Evolutionary conservation across 2,797 vertebrate genomes (phyloP).

Genomic region (Acrossocheilus fasciatus): DNA sequence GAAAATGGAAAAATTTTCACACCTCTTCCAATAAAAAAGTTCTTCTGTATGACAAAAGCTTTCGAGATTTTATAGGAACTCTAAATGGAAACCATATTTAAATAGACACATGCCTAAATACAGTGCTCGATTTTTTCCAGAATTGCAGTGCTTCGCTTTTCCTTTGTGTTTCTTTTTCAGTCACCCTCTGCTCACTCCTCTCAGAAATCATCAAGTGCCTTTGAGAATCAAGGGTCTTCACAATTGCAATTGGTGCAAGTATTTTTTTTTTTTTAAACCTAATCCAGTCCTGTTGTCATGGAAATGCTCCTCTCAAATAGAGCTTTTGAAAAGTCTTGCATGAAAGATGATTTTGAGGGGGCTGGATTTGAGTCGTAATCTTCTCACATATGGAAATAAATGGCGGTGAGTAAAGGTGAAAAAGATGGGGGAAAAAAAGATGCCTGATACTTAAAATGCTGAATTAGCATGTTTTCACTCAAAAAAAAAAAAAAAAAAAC

Average conservation of each 20-base stretch:
- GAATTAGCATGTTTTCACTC: slow-evolving; percentile 31
- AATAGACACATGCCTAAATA: slow-evolving; percentile 25
- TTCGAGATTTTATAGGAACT: slow-evolving; percentile 13
- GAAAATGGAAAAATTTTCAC: slow-evolving; percentile 35
- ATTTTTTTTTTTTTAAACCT: slow-evolving; percentile 66
- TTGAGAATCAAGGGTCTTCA: slow-evolving; percentile 76
- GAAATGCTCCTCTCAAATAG: slow-evolving; percentile 75
- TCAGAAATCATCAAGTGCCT: slow-evolving; percentile 67
- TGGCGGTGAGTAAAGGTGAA: slow-evolving; percentile 26
- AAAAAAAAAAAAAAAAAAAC: background rate
- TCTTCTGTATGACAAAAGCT: background rate
- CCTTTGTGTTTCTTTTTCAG: slow-evolving; percentile 51
- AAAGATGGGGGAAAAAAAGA: slow-evolving; percentile 23
- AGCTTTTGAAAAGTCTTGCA: slow-evolving; percentile 66
- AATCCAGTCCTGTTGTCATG: slow-evolving; percentile 82
- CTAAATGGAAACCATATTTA: slow-evolving; percentile 16
- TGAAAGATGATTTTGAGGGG: slow-evolving; percentile 72
- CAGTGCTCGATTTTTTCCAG: slow-evolving; percentile 20
- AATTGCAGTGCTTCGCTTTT: slow-evolving; percentile 52
- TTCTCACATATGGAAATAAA: slow-evolving; percentile 49
- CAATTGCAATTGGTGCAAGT: slow-evolving; percentile 66
- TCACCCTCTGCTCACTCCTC: slow-evolving; percentile 48
- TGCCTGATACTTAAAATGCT: background rate
- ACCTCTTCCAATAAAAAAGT: slow-evolving; percentile 14
- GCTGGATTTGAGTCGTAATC: slow-evolving; percentile 64